Evolutionary conservation across 2,113 vertebrate species (phyloP), one percentile per base, ranked within the genome.

Genomic region (Paradoxurus hermaphroditus): DNA sequence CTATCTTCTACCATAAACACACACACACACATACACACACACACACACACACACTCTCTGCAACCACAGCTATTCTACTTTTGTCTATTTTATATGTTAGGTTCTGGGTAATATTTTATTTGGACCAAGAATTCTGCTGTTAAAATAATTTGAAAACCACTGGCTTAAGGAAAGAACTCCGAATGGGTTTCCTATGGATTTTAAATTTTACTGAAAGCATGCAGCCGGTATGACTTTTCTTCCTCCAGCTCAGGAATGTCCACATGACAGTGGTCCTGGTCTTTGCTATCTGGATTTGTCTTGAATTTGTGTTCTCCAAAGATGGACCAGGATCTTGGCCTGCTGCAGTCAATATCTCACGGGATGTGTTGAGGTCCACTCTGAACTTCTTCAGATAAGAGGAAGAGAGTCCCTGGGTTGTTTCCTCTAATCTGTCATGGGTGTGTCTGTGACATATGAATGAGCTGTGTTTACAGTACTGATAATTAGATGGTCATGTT

Each of bases 401-500:
- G 11, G 8, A 31, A 49, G 23, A 78, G 27, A 1, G 36, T 70
- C 36, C 34, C 67, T 18, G 27, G 16, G 1, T 3, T 7, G 4
- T 39, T 75, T 92, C 70, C 49, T 34, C 46, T 46, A 46, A 81
- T 68, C 10, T 21, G 25, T 51, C 7, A 3, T 7, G 29, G 29
- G 29, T 7, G 4, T 65, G 21, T 46, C 92, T 86, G 73, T 93
- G 83, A 90, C 39, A 13, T 41, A 19, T 65, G 94, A 95, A 86
- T 87, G 89, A 95, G 83, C 90, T 95, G 68, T 97, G 94, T 70
- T 93, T 96, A 78, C 53, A 51, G 65, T 65, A 67, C 77, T 29
- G 75, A 83, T 96, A 94, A 95, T 97, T 97, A 95, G 51, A 91
- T 19, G 86, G 44, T 97, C 75, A 59, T 83, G 96, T 97, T 95